A percentile compares a stretch with the other conserved stretches of the same genome.
Conservation (phyloP, 2,888 invertebrate genomes). For the Dastarcus helophoroides region DNA sequence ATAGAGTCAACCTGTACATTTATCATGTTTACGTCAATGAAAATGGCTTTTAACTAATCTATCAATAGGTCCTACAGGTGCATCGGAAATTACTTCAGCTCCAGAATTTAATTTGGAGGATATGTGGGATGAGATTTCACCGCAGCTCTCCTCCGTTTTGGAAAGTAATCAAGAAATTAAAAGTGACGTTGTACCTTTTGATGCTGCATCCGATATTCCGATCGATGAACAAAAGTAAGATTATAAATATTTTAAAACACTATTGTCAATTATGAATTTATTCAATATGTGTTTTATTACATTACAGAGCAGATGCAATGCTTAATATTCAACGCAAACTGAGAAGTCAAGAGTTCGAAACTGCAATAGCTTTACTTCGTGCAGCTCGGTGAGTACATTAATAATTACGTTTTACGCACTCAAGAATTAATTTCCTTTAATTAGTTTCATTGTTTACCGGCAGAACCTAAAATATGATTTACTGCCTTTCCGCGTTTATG, state of each 20-base stretch:
- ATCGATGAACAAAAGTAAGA: constrained; percentile 83
- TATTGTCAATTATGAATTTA: no score
- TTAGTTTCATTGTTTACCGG: no score
- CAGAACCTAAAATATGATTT: no score
- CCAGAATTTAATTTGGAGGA: constrained; percentile 32
- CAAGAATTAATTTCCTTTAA: no score
- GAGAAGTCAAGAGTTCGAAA: constrained; percentile 58
- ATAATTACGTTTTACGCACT: no score
- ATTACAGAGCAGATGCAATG: constrained; percentile 74
- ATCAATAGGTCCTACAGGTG: background rate
- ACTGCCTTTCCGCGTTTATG: no score
- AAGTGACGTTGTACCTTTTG: constrained; percentile 64
- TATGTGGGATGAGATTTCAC: constrained; percentile 52
- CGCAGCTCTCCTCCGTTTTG: constrained; percentile 29
- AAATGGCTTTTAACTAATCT: no score
- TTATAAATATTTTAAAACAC: constrained; percentile 6
- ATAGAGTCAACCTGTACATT: no score
- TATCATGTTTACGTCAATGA: no score
- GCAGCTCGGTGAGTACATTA: constrained; percentile 62
- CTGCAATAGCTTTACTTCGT: constrained; percentile 70
- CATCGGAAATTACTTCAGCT: background rate
- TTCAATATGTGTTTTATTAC: constrained; percentile 14
- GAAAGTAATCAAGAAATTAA: constrained; percentile 46
- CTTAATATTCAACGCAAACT: constrained; percentile 70
- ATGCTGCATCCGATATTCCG: constrained; percentile 70